A percentile compares a stretch with the other conserved stretches of the same genome.
Evolutionary conservation across 2,113 vertebrate species (phyloP).

Genomic region (Turnix velox): DNA sequence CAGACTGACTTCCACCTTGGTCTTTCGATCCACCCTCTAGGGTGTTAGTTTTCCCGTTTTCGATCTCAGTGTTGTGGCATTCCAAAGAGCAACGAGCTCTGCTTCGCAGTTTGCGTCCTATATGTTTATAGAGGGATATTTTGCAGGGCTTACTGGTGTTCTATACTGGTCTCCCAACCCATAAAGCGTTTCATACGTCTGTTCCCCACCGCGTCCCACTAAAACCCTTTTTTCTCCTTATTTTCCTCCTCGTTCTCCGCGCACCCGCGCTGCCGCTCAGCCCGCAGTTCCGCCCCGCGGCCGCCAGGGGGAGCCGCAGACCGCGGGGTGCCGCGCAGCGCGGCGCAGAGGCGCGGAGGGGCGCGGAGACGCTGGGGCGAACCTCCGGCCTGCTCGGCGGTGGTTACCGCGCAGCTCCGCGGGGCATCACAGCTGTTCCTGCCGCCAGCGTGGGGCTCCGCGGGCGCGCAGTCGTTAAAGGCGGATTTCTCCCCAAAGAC

Average conservation of each 20-base stretch:
- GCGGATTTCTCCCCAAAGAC: not conserved
- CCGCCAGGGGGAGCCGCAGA: constrained; percentile 73
- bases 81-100: not conserved
- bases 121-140: not conserved
- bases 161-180: rapidly evolving
- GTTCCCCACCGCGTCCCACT: too few relatives aligned
- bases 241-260: not conserved
- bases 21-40: not conserved
- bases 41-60: not conserved
- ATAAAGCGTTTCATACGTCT: rapidly evolving
- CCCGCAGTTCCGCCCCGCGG: not conserved
- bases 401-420: not conserved
- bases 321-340: not conserved
- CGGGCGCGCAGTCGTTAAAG: not conserved
- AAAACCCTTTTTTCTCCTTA: not conserved
- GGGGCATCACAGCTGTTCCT: not conserved
- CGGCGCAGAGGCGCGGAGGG: not conserved
- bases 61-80: not conserved
- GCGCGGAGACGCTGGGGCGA: not conserved
- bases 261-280: too few relatives aligned
- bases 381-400: not conserved
- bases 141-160: not conserved
- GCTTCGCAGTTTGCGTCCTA: rapidly evolving
- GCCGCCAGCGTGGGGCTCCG: not conserved
- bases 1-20: rapidly evolving